These are phyloP conservation scores for Sarcophaga rosellei DNA, from an alignment of 2,888 invertebrate species.

Conservation along the genomic window DNA sequence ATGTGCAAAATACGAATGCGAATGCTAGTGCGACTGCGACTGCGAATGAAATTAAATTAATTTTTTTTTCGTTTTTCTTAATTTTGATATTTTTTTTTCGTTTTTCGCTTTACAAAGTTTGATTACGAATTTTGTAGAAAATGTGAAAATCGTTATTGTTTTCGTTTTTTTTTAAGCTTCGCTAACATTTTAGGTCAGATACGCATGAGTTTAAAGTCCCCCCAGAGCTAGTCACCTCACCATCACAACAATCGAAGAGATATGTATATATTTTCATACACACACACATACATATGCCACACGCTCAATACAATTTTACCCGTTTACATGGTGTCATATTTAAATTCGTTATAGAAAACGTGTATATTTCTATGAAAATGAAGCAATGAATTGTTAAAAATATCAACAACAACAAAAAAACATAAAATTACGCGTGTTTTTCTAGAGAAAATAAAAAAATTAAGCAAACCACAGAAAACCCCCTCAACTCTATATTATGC, in stretches of 20 bases:
- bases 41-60: no score
- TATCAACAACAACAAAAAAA: constrained; percentile 8
- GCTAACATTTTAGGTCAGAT: constrained; percentile 69
- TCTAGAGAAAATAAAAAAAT: not conserved
- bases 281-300: not conserved
- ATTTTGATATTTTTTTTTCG: constrained; percentile 3
- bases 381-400: constrained; percentile 26
- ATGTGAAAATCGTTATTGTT: constrained; percentile 64
- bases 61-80: not conserved
- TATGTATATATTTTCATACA: not conserved
- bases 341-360: constrained; percentile 32
- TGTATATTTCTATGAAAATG: constrained; percentile 2
- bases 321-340: not conserved
- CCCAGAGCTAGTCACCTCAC: no score
- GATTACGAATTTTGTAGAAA: constrained; percentile 24
- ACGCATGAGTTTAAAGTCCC: constrained; percentile 43
- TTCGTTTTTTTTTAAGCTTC: constrained; percentile 63
- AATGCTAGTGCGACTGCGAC: no score
- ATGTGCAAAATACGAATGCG: no score
- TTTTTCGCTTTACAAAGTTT: constrained; percentile 7
- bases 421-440: not conserved
- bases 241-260: not conserved
- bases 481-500: not conserved
- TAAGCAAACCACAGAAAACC: constrained; percentile 20
- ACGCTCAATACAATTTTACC: not conserved